Evolutionary conservation across 2,888 invertebrate genomes (phyloP).

Genomic region (Bugulina stolonifera): DNA sequence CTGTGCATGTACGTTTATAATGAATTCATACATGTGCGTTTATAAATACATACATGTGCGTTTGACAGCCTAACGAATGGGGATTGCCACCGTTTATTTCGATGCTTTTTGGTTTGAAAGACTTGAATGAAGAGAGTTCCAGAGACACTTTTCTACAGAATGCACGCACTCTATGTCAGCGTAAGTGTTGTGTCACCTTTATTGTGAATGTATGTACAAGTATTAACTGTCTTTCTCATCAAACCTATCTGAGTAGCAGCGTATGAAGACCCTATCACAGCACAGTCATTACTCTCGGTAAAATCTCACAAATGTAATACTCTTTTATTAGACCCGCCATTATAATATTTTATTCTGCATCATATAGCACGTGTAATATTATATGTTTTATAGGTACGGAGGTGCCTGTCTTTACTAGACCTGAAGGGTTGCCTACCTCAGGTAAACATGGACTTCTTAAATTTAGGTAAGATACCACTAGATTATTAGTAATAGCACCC

Average conservation of each 20-base stretch:
- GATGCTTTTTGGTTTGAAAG: not conserved
- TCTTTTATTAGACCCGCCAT: too few species aligned
- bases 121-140: not conserved
- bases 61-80: slow-evolving; percentile 20
- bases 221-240: too few species aligned
- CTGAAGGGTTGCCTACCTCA: slow-evolving; percentile 9
- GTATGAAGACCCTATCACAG: too few species aligned
- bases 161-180: not conserved
- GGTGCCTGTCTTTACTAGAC: not conserved
- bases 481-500: too few species aligned
- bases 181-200: not conserved
- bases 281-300: too few species aligned
- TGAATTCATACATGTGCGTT: too few species aligned
- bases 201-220: not conserved
- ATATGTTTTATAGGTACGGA: not conserved
- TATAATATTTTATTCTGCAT: too few species aligned
- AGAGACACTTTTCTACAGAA: slow-evolving; percentile 8
- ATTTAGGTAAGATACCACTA: slow-evolving; percentile 21
- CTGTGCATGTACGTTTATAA: too few species aligned
- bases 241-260: too few species aligned
- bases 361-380: too few species aligned
- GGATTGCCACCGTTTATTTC: slow-evolving; percentile 11
- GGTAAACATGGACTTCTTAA: slow-evolving; percentile 8
- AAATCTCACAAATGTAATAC: too few species aligned
- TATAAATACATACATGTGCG: too few species aligned